Evolutionary conservation across 2,113 vertebrate genomes (phyloP).

Genomic region (Sorex araneus): DNA sequence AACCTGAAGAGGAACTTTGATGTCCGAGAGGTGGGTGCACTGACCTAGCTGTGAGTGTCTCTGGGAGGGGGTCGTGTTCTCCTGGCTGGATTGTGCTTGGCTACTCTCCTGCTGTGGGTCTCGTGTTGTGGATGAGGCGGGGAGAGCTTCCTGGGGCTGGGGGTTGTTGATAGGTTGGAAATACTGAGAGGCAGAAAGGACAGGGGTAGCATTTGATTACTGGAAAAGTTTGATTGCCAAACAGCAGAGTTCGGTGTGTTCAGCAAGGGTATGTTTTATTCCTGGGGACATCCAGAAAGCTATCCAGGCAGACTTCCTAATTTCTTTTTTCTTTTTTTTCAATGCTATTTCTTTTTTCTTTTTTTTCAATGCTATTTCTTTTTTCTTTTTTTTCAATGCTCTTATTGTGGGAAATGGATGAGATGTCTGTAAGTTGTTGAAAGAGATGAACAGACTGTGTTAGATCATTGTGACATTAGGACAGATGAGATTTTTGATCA

Average conservation of each 20-base stretch:
- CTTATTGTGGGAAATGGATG: slow-evolving; percentile 50
- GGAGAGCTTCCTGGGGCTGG: background rate
- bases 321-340: too few species aligned
- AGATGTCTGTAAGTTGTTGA: slow-evolving; percentile 23
- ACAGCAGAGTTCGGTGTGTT: background rate
- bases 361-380: slow-evolving; percentile 41
- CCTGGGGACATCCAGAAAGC: background rate
- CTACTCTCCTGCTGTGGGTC: background rate
- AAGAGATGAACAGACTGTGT: slow-evolving; percentile 49
- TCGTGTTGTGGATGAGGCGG: background rate
- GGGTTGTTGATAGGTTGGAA: background rate
- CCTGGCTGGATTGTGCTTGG: background rate
- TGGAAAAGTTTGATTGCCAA: background rate
- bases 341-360: slow-evolving; percentile 45
- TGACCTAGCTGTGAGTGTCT: too few species aligned
- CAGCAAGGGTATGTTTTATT: background rate
- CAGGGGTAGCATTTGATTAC: background rate
- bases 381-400: slow-evolving; percentile 40
- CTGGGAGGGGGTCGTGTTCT: background rate
- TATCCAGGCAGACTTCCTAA: background rate
- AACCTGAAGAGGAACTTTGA: slow-evolving; percentile 98
- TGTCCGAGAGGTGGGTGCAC: slow-evolving; percentile 93
- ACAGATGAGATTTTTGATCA: slow-evolving; percentile 33
- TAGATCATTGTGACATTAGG: slow-evolving; percentile 61
- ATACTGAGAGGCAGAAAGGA: too few species aligned